A percentile compares a stretch with the other conserved stretches of the same genome.
phyloP scores from a whole-genome alignment of 2,888 invertebrate genomes.

The Schizaphis graminum region DNA sequence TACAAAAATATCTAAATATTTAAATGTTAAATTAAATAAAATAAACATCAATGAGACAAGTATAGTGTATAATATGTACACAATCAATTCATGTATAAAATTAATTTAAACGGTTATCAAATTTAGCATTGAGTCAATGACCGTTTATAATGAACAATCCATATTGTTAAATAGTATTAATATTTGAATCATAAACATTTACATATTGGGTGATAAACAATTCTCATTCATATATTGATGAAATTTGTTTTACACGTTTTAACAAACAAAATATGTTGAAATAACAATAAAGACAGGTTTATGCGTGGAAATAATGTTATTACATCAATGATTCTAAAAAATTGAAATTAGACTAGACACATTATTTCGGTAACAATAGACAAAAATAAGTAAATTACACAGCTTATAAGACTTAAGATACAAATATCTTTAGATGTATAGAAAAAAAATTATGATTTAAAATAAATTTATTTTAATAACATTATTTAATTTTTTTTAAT shows the following conservation, averaged over 20 bases:
- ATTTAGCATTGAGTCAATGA: not conserved
- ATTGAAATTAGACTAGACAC: not conserved
- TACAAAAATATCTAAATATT: not conserved
- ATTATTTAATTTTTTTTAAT: conserved; percentile 18
- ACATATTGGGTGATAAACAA: not conserved
- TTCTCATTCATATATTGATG: not conserved
- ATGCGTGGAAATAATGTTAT: not conserved
- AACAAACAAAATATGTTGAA: not conserved
- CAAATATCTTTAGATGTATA: not conserved
- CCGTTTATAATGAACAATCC: not conserved
- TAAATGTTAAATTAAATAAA: not conserved
- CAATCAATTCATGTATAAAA: not conserved
- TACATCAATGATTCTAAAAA: not conserved
- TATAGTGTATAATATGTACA: not conserved
- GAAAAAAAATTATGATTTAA: conserved; percentile 7
- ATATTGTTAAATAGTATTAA: not conserved
- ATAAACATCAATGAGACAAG: too few relatives aligned
- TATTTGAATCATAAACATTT: not conserved
- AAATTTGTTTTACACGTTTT: not conserved
- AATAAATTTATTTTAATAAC: conserved; percentile 55
- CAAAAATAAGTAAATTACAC: not conserved
- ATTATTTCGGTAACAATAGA: not conserved
- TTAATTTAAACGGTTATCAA: not conserved
- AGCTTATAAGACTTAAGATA: not conserved
- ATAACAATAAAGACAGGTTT: not conserved